A percentile compares a stretch with the other conserved stretches of the same genome.
phyloP scores from a whole-genome alignment of 2,113 vertebrate genomes.

The Triplophysa siluroides region DNA sequence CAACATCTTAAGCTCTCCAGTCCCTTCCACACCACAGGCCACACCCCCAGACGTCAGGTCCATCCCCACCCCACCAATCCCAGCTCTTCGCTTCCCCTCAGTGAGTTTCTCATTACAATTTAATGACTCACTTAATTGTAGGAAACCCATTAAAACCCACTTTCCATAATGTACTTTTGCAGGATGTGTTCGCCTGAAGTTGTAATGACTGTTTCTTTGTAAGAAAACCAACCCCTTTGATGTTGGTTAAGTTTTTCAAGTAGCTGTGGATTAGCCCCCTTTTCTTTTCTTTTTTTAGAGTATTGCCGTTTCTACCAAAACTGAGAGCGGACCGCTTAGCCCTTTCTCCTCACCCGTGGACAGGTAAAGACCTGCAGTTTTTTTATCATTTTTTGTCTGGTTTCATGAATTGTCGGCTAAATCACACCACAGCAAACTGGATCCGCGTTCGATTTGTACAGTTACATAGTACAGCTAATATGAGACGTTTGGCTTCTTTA shows the following conservation, averaged over 20 bases:
- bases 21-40: slow-evolving; percentile 55
- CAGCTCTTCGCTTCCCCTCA: slow-evolving; percentile 80
- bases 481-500: too few species aligned
- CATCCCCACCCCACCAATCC: slow-evolving; percentile 61
- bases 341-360: slow-evolving; percentile 86
- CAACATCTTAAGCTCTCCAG: slow-evolving; percentile 51
- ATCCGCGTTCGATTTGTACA: too few species aligned
- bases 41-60: slow-evolving; percentile 39
- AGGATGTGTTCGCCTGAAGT: not conserved
- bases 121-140: not conserved
- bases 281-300: slow-evolving; percentile 66
- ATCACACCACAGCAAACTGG: too few species aligned
- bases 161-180: not conserved
- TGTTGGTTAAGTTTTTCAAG: not conserved
- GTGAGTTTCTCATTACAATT: slow-evolving; percentile 70
- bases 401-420: too few species aligned
- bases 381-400: not conserved
- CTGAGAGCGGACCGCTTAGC: slow-evolving; percentile 64
- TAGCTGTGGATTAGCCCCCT: not conserved
- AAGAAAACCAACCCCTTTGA: not conserved
- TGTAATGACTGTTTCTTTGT: not conserved
- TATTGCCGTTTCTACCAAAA: slow-evolving; percentile 78
- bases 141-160: not conserved
- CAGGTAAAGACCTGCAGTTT: slow-evolving; percentile 73
- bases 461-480: too few species aligned